These are phyloP conservation scores for Trachelus iudaicus DNA, from an alignment of 2,888 invertebrate genomes.

Conservation along the genomic window DNA sequence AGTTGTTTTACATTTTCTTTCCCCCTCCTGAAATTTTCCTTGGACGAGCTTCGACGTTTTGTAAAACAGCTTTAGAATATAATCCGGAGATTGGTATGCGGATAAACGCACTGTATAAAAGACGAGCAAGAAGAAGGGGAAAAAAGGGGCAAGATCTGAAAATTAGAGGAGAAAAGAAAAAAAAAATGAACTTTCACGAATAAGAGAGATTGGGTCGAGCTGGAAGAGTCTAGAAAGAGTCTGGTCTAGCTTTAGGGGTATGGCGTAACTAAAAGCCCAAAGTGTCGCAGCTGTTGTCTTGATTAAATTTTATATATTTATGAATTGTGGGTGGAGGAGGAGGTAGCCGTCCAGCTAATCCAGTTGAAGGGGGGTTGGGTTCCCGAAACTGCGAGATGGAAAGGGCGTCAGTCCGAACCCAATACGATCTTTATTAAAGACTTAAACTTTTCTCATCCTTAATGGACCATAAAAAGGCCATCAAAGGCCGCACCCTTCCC, in stretches of 20 bases:
- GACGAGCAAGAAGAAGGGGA: neutral
- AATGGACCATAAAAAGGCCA: conserved; percentile 29
- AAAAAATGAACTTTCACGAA: neutral
- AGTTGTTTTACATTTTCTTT: neutral
- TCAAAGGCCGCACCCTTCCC: conserved; percentile 21
- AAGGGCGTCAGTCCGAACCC: neutral
- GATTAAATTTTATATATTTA: conserved; percentile 24
- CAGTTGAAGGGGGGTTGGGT: neutral
- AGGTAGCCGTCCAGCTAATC: neutral
- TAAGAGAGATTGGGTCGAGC: neutral
- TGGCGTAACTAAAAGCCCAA: neutral
- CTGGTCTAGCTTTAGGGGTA: neutral
- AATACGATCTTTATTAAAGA: conserved; percentile 20
- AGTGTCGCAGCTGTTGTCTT: conserved; percentile 8
- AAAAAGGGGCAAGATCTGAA: neutral
- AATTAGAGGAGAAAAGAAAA: neutral
- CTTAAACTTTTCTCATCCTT: conserved; percentile 17
- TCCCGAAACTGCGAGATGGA: neutral
- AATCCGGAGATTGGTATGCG: neutral
- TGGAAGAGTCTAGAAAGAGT: neutral
- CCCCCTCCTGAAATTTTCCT: neutral
- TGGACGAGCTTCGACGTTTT: neutral
- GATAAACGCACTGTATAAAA: neutral
- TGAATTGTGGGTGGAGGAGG: neutral
- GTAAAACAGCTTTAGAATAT: neutral